These are phyloP conservation scores for Pyrocephalus nanus DNA, from an alignment of 2,797 vertebrate genomes.

Conservation along the genomic window DNA sequence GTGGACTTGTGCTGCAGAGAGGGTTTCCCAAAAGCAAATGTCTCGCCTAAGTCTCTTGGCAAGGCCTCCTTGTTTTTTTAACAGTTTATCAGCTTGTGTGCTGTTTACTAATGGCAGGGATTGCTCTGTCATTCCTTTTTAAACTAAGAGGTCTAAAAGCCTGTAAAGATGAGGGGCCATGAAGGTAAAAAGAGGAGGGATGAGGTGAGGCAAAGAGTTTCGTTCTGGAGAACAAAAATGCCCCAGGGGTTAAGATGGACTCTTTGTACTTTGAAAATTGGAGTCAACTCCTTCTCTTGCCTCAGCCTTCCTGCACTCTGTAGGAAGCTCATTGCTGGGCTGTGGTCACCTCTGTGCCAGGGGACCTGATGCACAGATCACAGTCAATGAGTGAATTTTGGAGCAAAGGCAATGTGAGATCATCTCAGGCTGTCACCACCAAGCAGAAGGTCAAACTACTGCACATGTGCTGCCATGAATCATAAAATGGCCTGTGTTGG, in stretches of 20 bases:
- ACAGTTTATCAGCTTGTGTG: constrained; percentile 52
- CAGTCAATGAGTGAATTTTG: not conserved
- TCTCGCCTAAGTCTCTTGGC: constrained; percentile 47
- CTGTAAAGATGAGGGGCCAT: not conserved
- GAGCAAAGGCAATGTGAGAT: not conserved
- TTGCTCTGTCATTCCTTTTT: not conserved
- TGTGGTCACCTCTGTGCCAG: not conserved
- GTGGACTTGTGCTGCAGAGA: not conserved
- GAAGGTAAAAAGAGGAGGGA: not conserved
- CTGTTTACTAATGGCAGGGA: constrained; percentile 32
- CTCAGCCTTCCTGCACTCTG: not conserved
- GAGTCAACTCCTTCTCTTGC: not conserved
- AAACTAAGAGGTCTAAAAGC: not conserved
- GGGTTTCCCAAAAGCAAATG: constrained; percentile 51
- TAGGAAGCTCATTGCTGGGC: not conserved
- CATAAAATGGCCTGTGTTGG: not conserved
- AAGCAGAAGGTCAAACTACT: not conserved
- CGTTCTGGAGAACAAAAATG: not conserved
- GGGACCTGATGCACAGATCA: not conserved
- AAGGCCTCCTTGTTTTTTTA: constrained; percentile 26
- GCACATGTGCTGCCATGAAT: rapidly evolving
- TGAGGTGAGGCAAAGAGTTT: not conserved
- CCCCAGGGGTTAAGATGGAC: not conserved
- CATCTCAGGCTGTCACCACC: not conserved
- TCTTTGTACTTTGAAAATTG: not conserved